A percentile compares a stretch with the other conserved stretches of the same genome.
Conservation (phyloP, 2,113 vertebrate genomes). For the Actenoides hombroni region DNA sequence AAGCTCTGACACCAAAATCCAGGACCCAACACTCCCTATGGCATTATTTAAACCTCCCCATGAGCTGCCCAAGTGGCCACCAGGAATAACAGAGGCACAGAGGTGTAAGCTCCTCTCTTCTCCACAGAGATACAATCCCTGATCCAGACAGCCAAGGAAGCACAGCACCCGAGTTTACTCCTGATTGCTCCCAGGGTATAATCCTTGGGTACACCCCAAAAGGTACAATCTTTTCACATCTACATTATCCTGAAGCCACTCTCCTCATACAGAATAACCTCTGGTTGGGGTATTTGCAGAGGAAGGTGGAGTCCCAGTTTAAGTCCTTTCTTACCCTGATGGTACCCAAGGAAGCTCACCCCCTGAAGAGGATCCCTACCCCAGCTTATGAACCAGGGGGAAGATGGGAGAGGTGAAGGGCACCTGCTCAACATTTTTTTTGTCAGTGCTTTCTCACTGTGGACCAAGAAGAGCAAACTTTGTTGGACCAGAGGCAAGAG, state of each 20-base stretch:
- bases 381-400: not conserved
- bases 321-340: not conserved
- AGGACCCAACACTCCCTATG: not conserved
- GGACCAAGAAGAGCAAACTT: not conserved
- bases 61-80: not conserved
- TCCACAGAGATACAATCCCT: rapidly evolving
- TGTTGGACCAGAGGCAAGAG: not conserved
- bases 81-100: not conserved
- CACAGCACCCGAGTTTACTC: not conserved
- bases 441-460: not conserved
- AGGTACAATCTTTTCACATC: not conserved
- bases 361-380: not conserved
- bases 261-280: not conserved
- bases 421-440: not conserved
- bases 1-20: not conserved
- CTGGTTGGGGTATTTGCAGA: not conserved
- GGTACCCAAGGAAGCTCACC: not conserved
- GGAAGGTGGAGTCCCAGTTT: not conserved
- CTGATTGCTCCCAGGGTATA: not conserved
- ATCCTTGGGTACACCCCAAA: not conserved
- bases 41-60: not conserved
- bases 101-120: not conserved
- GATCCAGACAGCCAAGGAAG: not conserved
- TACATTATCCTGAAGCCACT: not conserved
- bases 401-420: not conserved